phyloP scores from a whole-genome alignment of 37 sponge, comb jelly and placozoan species.

The Diacarnus erythraeanus region DNA sequence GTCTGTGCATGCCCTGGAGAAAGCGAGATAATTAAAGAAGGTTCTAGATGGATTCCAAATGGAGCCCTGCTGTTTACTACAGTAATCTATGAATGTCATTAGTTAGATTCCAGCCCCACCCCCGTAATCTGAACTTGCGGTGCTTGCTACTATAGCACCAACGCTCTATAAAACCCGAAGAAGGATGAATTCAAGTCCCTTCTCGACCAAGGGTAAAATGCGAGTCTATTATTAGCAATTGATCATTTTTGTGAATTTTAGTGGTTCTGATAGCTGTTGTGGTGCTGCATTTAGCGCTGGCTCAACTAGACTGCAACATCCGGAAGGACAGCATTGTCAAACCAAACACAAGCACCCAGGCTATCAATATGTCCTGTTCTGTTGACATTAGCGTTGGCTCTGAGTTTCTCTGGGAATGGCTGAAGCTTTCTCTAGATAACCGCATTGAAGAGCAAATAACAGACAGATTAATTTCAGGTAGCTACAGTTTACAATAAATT shows the following conservation, averaged over 20 bases:
- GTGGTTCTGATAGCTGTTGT: neutral
- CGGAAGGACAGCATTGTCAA: neutral
- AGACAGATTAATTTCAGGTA: neutral
- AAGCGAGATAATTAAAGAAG: neutral
- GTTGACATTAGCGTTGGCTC: neutral
- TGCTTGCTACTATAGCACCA: too few relatives aligned
- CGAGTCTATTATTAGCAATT: too few relatives aligned
- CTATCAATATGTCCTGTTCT: neutral
- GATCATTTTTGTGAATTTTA: too few relatives aligned
- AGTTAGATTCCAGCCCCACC: constrained; percentile 13
- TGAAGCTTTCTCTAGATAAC: constrained; percentile 7
- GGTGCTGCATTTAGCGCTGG: neutral
- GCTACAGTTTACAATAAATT: neutral
- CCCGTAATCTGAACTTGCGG: neutral
- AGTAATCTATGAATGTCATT: neutral
- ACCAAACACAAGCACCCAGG: neutral
- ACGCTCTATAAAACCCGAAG: neutral
- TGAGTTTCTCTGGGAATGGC: constrained; percentile 5
- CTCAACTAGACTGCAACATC: neutral
- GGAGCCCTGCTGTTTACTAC: neutral
- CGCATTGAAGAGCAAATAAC: neutral
- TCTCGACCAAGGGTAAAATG: too few relatives aligned
- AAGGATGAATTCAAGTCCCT: too few relatives aligned
- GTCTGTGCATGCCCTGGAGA: too few relatives aligned
- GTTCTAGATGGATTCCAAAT: neutral